These are phyloP conservation scores for Rhincodon typus DNA, from an alignment of 2,797 vertebrate species.

Conservation along the genomic window DNA sequence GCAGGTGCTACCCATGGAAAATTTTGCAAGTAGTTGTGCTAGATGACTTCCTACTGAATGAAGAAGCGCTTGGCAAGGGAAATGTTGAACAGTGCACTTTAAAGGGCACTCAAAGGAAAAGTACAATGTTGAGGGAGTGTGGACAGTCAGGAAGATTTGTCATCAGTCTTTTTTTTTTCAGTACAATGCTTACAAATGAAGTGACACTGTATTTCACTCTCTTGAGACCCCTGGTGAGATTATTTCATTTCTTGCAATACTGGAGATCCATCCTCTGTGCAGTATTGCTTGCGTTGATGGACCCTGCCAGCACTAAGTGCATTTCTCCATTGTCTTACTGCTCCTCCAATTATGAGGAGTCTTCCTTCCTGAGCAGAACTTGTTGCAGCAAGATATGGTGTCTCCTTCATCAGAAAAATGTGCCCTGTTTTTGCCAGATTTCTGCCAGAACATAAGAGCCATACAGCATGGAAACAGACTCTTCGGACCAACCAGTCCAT, in stretches of 20 bases:
- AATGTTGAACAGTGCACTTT: not conserved
- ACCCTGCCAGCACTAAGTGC: not conserved
- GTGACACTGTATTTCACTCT: not conserved
- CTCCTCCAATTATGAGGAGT: not conserved
- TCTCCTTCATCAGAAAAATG: not conserved
- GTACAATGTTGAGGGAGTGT: not conserved
- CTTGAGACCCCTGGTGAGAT: not conserved
- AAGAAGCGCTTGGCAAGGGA: not conserved
- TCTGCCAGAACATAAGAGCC: not conserved
- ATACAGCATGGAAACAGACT: no score
- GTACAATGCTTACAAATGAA: not conserved
- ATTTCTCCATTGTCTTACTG: not conserved
- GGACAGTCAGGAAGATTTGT: not conserved
- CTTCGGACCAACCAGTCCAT: no score
- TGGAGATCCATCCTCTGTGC: not conserved
- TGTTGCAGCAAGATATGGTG: not conserved
- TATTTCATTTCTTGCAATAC: not conserved
- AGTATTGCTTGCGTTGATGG: not conserved
- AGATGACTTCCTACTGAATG: not conserved
- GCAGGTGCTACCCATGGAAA: not conserved
- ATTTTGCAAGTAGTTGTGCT: not conserved
- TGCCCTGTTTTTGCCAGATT: not conserved
- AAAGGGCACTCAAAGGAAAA: not conserved
- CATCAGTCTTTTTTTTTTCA: not conserved
- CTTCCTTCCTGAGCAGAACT: not conserved